Base-by-base conservation (phyloP, 1,140 invertebrate species). In the Nixonia krombeini region DNA sequence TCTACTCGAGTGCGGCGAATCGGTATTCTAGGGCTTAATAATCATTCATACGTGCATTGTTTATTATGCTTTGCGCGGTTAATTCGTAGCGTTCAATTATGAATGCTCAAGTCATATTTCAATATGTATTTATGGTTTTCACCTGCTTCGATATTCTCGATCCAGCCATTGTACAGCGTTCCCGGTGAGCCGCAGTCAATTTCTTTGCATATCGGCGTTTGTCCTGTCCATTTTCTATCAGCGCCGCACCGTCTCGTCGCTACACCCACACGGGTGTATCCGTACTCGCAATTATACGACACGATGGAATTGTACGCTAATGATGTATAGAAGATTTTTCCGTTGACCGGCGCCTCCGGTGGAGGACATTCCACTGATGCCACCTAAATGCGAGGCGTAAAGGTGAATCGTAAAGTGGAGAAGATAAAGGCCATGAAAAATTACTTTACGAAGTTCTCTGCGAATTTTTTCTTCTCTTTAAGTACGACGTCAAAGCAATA, bases 131-230 rank as follows among this genome's bases (percentile, higher is more conserved):
- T 31, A 57, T 29, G 46, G 45, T 3, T n/a, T n/a, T n/a, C 66
- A 85, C 84, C 84, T 8, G 90, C 88, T 67, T 95, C 93, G 42
- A 94, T 93, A 72, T 96, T 96, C 82, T 98, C 95, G 50, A 99
- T 88, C 92, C 96, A 98, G 4, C 97, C 97, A 79, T 99, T 98
- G 87, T 93, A 94, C 0, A 99, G 86, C 13, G 91, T 88, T 2
- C 95, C 95, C 0, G 96, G 95, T 68, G 92, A 90, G 1, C 95
- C 94, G 81, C 97, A 99, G 85, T 97, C 94, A 73, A 99, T 98
- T 86, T 98, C 97, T 90, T 96, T 93, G 82, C 97, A 99, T 21
- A 87, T 85, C 0, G 96, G 95, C 66, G 93, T 89, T 8, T 89
- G 87, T 21, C 94, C 96, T 9, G 93, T 92, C 97, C 97, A 99